A percentile compares a stretch with the other conserved stretches of the same genome.
Conservation (phyloP, 1,140 invertebrate genomes). For the Caenorhabditis briggsae region DNA sequence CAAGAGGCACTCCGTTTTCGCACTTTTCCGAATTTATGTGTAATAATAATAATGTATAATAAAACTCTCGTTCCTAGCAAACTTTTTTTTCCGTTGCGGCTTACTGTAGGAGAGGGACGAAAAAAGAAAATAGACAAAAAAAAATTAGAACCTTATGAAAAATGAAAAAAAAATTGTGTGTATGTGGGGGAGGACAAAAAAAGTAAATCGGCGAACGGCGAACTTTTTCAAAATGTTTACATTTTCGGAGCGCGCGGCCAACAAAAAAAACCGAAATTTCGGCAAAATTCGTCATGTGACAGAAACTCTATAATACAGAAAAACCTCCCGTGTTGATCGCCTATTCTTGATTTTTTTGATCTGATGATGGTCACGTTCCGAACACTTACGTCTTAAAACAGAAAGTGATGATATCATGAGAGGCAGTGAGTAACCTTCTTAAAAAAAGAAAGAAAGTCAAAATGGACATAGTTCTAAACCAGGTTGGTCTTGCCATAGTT, state of each 20-base stretch:
- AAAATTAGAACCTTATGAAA: conserved; percentile 7
- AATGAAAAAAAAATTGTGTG: conserved; percentile 28
- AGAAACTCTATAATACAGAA: conserved; percentile 30
- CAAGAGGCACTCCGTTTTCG: background rate
- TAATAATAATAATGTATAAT: conserved; percentile 41
- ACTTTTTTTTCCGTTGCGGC: background rate
- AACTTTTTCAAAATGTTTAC: conserved; percentile 48
- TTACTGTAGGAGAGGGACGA: background rate
- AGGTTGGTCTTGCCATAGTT: too few species aligned
- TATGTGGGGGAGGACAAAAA: background rate
- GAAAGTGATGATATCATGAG: conserved; percentile 40
- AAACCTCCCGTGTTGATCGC: conserved; percentile 37
- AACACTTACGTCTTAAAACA: background rate
- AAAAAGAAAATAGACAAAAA: background rate
- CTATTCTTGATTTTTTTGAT: conserved; percentile 12
- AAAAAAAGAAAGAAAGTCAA: background rate
- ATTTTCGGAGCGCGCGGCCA: conserved; percentile 26
- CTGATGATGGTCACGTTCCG: conserved; percentile 42
- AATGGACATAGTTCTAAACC: too few species aligned
- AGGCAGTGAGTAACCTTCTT: background rate
- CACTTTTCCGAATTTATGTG: conserved; percentile 39
- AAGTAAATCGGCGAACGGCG: conserved; percentile 48
- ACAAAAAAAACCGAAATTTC: background rate
- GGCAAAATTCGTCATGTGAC: conserved; percentile 40
- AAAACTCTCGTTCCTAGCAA: conserved; percentile 31